Percentiles rank a stretch among this genome's conserved stretches.
These are phyloP conservation scores for Montifringilla adamsi DNA, from an alignment of 2,113 vertebrate genomes.

Conservation along the genomic window DNA sequence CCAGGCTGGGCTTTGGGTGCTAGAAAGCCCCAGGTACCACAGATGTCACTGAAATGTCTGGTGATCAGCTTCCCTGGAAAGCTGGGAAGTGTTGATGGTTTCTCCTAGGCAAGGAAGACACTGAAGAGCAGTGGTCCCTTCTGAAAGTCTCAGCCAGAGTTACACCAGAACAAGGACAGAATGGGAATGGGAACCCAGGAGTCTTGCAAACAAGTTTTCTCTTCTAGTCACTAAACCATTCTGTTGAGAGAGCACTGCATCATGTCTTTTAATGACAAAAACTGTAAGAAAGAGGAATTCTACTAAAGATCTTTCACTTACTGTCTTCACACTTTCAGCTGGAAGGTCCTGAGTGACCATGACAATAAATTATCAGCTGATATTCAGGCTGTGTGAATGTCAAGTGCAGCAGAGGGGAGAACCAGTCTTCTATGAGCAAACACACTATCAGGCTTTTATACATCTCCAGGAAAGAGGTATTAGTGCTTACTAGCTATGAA, in stretches of 20 bases:
- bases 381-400: not conserved
- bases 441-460: not conserved
- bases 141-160: not conserved
- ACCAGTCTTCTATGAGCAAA: not conserved
- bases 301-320: not conserved
- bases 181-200: not conserved
- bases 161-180: not conserved
- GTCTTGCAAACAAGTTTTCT: not conserved
- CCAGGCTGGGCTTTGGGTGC: fast-evolving
- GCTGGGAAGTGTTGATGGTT: not conserved
- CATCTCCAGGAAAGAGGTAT: not conserved
- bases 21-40: not conserved
- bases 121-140: not conserved
- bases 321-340: not conserved
- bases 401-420: not conserved
- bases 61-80: not conserved
- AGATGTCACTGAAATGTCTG: not conserved
- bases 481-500: not conserved
- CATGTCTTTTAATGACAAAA: not conserved
- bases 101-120: not conserved
- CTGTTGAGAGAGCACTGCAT: not conserved
- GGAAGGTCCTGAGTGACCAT: not conserved
- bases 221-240: not conserved
- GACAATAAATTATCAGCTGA: not conserved
- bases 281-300: not conserved